Evolutionary conservation across 2,797 vertebrate genomes (phyloP), one percentile per base, ranked within the genome.

Genomic region (Enteromius paludinosus): DNA sequence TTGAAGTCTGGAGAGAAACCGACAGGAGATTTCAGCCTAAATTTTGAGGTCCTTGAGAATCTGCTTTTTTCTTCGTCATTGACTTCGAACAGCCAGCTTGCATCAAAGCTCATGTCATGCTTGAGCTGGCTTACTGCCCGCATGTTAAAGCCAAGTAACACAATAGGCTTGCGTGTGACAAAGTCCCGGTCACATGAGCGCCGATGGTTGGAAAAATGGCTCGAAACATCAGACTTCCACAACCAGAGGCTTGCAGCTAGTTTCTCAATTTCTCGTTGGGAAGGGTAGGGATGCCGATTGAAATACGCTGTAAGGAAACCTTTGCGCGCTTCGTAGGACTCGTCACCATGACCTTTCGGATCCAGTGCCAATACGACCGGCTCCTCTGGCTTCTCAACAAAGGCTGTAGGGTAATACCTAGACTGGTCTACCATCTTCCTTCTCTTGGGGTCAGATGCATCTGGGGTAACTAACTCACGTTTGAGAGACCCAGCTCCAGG

Each of bases 81-180:
- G 82, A 95, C 95, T 85, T 95, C 91, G 88, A 96, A 96, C 8
- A 95, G 86, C 94, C 93, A 96, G 43, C 94, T 92, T 0, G 91
- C 90, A 75, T 95, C 95, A 90, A 99, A 97, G 87, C 95, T 93
- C 93, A 99, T 92, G 86, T 97, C 93, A 1, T 99, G 97, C 82
- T 96, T 95, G 35, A 98, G 93, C 87, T 95, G 96, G 88, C 94
- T 96, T n/a, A 99, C 79, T 54, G 96, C 96, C 66, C 95, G 94
- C 97, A 98, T 98, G 90, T 98, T 97, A 87, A 98, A 99, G 84
- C 98, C 98, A 9, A 99, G 94, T 68, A 98, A 88, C 82, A 99
- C 97, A 0, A 94, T 93, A 0, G 94, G 86, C 85, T 95, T 96
- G 83, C 93, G 96, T 56, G 92, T 94, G 82, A 96, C 93, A 84